Conservation (phyloP, 2,797 vertebrate species). For the Buceros bicornis region DNA sequence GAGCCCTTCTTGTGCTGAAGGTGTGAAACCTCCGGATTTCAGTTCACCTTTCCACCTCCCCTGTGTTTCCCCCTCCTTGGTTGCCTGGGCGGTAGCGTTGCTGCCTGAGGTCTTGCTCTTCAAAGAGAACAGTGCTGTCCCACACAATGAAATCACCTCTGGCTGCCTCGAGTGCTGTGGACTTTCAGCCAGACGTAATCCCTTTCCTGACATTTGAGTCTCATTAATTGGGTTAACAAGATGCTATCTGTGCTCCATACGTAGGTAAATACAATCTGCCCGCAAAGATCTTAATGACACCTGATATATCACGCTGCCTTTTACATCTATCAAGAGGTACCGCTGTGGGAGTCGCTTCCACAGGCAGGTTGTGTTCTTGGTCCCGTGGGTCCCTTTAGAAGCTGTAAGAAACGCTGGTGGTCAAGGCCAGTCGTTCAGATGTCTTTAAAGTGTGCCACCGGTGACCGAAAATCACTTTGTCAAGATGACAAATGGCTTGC, state of each 20-base stretch:
- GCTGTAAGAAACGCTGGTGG: slow-evolving; percentile 70
- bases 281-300: slow-evolving; percentile 51
- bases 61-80: background rate
- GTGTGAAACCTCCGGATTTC: slow-evolving; percentile 12
- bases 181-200: slow-evolving; percentile 33
- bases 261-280: background rate
- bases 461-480: slow-evolving; percentile 79
- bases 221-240: slow-evolving; percentile 59
- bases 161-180: background rate
- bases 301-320: slow-evolving; percentile 19
- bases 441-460: slow-evolving; percentile 76
- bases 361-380: slow-evolving; percentile 36
- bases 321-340: slow-evolving; percentile 11
- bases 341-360: slow-evolving; percentile 18
- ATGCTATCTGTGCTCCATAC: slow-evolving; percentile 20
- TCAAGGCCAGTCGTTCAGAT: slow-evolving; percentile 71
- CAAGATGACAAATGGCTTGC: slow-evolving; percentile 77
- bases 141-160: slow-evolving; percentile 28
- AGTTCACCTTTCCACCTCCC: background rate
- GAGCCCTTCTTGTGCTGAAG: background rate
- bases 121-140: background rate
- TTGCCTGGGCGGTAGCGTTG: background rate
- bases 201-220: slow-evolving; percentile 51
- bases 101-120: background rate
- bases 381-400: slow-evolving; percentile 64